Conservation (phyloP, 2,888 invertebrate species). For the Ctena decussata region DNA sequence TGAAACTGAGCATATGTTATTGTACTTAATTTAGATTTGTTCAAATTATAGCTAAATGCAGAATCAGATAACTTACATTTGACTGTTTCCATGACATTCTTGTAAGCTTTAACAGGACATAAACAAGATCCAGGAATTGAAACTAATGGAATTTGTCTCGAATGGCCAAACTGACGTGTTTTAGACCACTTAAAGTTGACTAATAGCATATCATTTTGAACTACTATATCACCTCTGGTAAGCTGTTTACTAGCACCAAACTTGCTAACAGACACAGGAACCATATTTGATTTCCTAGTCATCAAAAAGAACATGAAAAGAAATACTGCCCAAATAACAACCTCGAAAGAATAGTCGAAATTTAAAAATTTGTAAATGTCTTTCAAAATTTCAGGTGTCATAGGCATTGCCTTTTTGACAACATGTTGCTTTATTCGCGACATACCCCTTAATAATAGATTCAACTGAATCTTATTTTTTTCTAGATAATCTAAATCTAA, state of each 20-base stretch:
- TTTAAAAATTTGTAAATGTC: neutral
- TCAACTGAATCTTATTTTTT: neutral
- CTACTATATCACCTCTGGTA: neutral
- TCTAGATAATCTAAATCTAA: neutral
- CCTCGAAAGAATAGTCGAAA: neutral
- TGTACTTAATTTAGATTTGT: neutral
- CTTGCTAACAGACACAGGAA: neutral
- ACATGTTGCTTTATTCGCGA: neutral
- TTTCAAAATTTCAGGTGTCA: neutral
- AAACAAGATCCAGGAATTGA: neutral
- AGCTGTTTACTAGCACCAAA: neutral
- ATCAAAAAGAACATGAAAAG: neutral
- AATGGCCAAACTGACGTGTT: neutral
- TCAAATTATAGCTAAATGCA: too few species aligned
- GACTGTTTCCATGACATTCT: neutral
- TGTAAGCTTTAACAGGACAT: neutral
- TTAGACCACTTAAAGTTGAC: neutral
- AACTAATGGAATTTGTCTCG: neutral
- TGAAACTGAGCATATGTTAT: neutral
- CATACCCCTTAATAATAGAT: neutral
- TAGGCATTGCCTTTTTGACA: neutral
- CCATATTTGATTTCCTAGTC: neutral
- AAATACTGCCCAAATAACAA: neutral
- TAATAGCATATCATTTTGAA: neutral
- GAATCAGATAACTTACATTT: too few species aligned